Evolutionary conservation across 2,888 invertebrate species (phyloP).

Genomic region (Dysmachus trigonus): DNA sequence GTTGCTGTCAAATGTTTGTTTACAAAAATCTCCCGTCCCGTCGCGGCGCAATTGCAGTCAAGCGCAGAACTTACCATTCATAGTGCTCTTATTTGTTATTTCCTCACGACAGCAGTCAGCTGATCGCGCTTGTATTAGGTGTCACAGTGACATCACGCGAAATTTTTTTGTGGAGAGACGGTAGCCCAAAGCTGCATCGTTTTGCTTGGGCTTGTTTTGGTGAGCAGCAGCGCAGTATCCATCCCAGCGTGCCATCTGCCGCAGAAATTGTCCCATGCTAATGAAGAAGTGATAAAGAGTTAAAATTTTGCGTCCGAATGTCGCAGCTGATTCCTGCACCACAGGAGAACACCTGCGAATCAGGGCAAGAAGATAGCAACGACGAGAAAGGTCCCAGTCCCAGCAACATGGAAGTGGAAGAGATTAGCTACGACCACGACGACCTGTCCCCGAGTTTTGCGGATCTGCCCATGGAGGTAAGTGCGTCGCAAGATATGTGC

Average conservation of each 20-base stretch:
- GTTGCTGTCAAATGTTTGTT: neutral
- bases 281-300: neutral
- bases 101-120: neutral
- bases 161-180: neutral
- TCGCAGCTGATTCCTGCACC: neutral
- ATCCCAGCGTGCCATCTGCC: neutral
- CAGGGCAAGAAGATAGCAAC: neutral
- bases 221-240: neutral
- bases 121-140: neutral
- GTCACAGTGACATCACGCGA: conserved; percentile 15
- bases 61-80: neutral
- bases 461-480: conserved; percentile 62
- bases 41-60: neutral
- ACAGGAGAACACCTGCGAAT: neutral
- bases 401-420: conserved; percentile 11
- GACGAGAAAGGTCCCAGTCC: neutral
- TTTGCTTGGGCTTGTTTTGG: neutral
- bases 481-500: conserved; percentile 36
- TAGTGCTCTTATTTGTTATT: neutral
- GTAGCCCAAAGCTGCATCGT: neutral
- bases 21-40: neutral
- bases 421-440: conserved; percentile 51
- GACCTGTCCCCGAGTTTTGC: conserved; percentile 56
- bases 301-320: neutral
- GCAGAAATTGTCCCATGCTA: neutral